Conservation (phyloP, 2,113 vertebrate genomes). For the Caretta caretta region DNA sequence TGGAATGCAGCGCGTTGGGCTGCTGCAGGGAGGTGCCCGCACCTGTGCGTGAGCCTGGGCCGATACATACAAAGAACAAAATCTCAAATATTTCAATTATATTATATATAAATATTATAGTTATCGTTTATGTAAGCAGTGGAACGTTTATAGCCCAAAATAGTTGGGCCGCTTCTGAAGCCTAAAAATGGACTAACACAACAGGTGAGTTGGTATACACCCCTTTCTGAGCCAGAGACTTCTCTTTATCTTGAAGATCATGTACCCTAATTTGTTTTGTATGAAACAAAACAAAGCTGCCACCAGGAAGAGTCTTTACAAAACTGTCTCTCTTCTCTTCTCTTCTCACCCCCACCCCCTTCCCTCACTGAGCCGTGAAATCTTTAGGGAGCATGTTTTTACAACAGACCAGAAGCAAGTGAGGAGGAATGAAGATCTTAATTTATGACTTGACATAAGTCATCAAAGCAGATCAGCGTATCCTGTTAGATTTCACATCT, state of each 20-base stretch:
- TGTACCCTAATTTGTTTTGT: neutral
- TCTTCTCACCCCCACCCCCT: neutral
- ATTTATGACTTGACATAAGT: neutral
- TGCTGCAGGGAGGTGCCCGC: neutral
- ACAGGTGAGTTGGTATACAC: neutral
- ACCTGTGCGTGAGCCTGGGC: neutral
- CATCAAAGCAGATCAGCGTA: conserved; percentile 14
- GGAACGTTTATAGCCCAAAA: neutral
- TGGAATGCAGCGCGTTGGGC: neutral
- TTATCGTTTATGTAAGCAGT: neutral
- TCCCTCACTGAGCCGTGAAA: neutral
- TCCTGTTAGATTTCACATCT: neutral
- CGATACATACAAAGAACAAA: neutral
- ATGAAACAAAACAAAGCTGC: neutral
- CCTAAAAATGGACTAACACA: neutral
- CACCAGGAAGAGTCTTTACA: neutral
- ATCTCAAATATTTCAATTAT: neutral
- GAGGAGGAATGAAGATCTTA: neutral
- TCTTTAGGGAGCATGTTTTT: neutral
- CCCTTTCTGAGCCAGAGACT: neutral
- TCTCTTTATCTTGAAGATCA: neutral
- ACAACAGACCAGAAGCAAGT: neutral
- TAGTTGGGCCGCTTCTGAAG: neutral
- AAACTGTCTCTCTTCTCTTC: neutral
- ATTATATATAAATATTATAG: neutral